Evolutionary conservation across 2,113 vertebrate genomes (phyloP), one percentile per base, ranked within the genome.

Genomic region (Phaetusa simplex): DNA sequence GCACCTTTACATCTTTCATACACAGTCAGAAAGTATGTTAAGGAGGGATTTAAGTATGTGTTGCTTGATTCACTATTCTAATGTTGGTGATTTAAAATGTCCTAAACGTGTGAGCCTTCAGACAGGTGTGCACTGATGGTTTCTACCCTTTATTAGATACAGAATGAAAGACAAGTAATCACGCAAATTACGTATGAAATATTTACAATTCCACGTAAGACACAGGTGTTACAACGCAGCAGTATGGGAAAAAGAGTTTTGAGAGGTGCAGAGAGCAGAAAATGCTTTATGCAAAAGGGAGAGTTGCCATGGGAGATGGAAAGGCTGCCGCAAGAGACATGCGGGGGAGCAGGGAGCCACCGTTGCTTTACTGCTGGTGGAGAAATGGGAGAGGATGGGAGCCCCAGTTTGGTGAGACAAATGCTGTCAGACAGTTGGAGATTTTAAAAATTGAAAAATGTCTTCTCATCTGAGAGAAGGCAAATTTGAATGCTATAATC

Each of bases 201-300:
- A n/a, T 64, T 88, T 79, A 58, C 52, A 15, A 6, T 50, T 62
- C 26, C 58, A 6, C 34, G 0, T 27, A 2, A 42, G 80, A 0
- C n/a, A 7, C 5, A 8, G 45, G 34, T 30, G 74, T 56, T 26
- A 8, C 40, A 6, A 29, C 0, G 14, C 74, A 50, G 61, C 66
- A 11, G 62, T 0, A 13, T 0, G 8, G 42, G 18, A n/a, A 4
- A 0, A 22, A 43, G 53, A 23, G 14, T 34, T 56, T 50, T 55
- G 62, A 36, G 43, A 38, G 66, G 30, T 5, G 71, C 8, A 47
- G 56, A 42, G 34, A 45, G 50, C 32, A 21, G 74, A 43, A 66
- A 45, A 24, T 12, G 26, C n/a, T 69, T 9, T 8, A 17, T 34
- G 43, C 38, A 34, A 22, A 5, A 34, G 66, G 16, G 11, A 11